Conservation (phyloP, 2,888 invertebrate species). For the Agrochola litura region DNA sequence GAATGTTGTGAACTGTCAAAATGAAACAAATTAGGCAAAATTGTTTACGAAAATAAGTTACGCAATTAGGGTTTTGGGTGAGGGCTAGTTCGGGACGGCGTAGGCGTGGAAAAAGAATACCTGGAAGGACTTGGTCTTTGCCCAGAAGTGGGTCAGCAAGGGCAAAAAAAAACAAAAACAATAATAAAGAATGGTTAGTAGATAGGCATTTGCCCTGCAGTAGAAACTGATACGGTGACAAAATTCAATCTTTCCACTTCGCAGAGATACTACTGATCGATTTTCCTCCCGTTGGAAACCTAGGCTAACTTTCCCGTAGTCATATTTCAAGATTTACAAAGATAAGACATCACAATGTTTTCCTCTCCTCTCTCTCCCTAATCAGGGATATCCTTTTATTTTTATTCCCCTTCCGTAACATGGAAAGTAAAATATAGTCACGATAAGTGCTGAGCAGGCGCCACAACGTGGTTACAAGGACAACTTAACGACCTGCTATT, state of each 20-base stretch:
- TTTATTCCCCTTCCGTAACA: slow-evolving; percentile 23
- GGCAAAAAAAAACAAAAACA: no score
- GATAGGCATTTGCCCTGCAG: background rate
- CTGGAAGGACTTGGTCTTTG: background rate
- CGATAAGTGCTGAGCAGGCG: slow-evolving; percentile 38
- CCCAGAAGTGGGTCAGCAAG: no score
- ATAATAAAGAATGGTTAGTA: background rate
- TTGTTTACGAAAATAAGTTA: no score
- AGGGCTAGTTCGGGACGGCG: background rate
- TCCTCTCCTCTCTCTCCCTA: background rate
- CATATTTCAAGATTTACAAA: slow-evolving; percentile 17
- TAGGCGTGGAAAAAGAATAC: no score
- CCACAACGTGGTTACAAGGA: slow-evolving; percentile 37
- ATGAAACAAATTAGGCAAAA: no score
- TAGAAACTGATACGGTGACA: background rate
- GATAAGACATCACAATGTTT: slow-evolving; percentile 27
- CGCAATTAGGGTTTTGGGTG: no score
- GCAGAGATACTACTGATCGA: background rate
- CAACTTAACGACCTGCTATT: slow-evolving; percentile 51
- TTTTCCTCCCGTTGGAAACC: background rate
- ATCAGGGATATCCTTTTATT: slow-evolving; percentile 21
- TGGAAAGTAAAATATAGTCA: slow-evolving; percentile 39
- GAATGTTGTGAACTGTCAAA: no score
- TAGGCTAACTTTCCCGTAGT: background rate
- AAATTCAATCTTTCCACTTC: background rate